These are phyloP conservation scores for Macrosiphum euphorbiae DNA, from an alignment of 2,888 invertebrate species.

Conservation along the genomic window DNA sequence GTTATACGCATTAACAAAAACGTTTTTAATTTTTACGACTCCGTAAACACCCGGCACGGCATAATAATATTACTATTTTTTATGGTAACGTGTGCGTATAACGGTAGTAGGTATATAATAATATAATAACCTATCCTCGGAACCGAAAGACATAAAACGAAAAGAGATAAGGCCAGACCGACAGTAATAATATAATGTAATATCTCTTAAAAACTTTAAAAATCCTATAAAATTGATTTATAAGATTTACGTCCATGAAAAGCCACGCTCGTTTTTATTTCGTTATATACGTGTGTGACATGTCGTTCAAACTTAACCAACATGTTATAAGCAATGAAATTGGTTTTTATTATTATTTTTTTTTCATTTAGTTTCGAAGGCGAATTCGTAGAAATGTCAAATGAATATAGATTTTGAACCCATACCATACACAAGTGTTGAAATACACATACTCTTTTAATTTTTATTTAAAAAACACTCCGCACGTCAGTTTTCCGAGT, in stretches of 20 bases:
- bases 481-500: background rate
- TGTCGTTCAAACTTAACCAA: background rate
- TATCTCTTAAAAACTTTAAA: conserved; percentile 16
- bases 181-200: conserved; percentile 26
- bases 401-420: background rate
- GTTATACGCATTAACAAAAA: background rate
- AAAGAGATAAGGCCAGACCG: conserved; percentile 24
- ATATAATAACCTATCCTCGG: background rate
- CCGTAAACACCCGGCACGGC: background rate
- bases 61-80: conserved; percentile 10
- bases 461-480: background rate
- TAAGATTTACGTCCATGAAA: conserved; percentile 9
- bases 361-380: background rate
- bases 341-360: background rate
- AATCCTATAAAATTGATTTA: conserved; percentile 49
- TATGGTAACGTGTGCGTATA: conserved; percentile 22
- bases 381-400: conserved; percentile 20
- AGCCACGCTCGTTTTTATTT: background rate
- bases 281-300: background rate
- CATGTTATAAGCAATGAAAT: background rate
- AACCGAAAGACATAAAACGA: conserved; percentile 2
- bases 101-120: conserved; percentile 1
- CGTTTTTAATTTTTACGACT: conserved; percentile 31
- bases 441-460: background rate
- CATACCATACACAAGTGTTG: background rate